Evolutionary conservation across 2,113 vertebrate genomes (phyloP), one percentile per base, ranked within the genome.

Genomic region (Macquaria australasica): DNA sequence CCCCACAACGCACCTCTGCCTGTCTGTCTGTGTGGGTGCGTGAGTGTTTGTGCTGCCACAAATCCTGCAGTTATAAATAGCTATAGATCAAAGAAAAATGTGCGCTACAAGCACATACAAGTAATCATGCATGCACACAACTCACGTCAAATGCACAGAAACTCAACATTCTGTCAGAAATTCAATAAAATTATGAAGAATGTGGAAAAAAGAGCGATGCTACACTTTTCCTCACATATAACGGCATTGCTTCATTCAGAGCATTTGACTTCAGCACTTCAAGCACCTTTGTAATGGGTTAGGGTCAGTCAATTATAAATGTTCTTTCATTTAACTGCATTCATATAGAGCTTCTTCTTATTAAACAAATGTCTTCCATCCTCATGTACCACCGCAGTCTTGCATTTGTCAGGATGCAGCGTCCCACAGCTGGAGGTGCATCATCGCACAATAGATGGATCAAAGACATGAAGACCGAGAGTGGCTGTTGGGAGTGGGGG

Each of bases 361-460:
- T 62, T 50, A 77, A 75, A 50, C 63, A 43, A 48, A 73, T 34
- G 56, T 72, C 70, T 18, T 70, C 23, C 56, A 68, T 68, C 66
- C 43, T 51, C 18, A 18, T 51, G 53, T 39, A 23, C 31, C 2
- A 8, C 37, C 59, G 60, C 43, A 60, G 45, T 77, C 69, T 18
- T 66, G 51, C 8, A 41, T 83, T 86, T 55, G 76, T 69, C 77
- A 59, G 28, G 79, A 81, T 81, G 73, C 82, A 86, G 70, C 75
- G 69, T 87, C 72, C 79, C 69, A 69, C 78, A 87, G 89, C 87
- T 87, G 62, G 80, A 90, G 84, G 87, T 82, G 86, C 81, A 87
- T 73, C 79, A 41, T 87, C 39, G 25, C 91, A 94, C 93, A 95
- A 94, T 91, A 84, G 92, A 87, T 82, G 89, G 92, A 94, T 95